Evolutionary conservation across 2,888 invertebrate genomes (phyloP), one percentile per base, ranked within the genome.

Genomic region (Gymnosoma rotundatum): DNA sequence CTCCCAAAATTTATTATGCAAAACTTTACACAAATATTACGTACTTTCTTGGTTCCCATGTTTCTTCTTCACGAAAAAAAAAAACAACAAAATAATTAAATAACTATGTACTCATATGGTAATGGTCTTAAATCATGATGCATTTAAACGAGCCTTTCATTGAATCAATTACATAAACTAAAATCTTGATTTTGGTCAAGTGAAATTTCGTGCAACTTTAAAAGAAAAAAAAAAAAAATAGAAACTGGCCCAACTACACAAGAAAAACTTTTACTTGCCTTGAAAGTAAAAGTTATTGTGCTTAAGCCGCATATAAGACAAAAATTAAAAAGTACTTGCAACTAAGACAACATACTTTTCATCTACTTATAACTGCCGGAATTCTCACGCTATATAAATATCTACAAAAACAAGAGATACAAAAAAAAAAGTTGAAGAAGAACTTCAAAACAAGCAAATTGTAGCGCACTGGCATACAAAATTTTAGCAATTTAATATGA

Each of bases 191-290:
- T 60, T 60, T n/a, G 12, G 45, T 52, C 48, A 78, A 61, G 63
- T 78, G 63, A 12, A 12, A 14, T 18, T 66, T 66, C 20, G 32
- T 69, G 38, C 12, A 16, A 9, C 4, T 7, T 21, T 45, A 48
- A n/a, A 20, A 0, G 21, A 16, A 52, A 63, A 16, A 25, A 45
- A 16, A 25, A 45, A 20, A 21, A 50, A 9, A 67, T 2, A 21
- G 7, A 66, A 3, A 18, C 42, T 45, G 61, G 52, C 54, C 1
- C 21, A 48, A 63, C 48, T 56, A 42, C 20, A 20, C 32, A 63
- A 70, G 73, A 70, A 78, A 58, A 80, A 80, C 80, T 80, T 80
- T 80, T 80, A 80, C 80, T 80, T 80, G 69, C 61, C 52, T 69
- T 67, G 72, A 83, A 83, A 83, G 82, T 82, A 82, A 82, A 72